Percentiles rank a stretch among this genome's conserved stretches.
Evolutionary conservation across 2,888 invertebrate genomes (phyloP).

Genomic region (Sminthurinus aureus): DNA sequence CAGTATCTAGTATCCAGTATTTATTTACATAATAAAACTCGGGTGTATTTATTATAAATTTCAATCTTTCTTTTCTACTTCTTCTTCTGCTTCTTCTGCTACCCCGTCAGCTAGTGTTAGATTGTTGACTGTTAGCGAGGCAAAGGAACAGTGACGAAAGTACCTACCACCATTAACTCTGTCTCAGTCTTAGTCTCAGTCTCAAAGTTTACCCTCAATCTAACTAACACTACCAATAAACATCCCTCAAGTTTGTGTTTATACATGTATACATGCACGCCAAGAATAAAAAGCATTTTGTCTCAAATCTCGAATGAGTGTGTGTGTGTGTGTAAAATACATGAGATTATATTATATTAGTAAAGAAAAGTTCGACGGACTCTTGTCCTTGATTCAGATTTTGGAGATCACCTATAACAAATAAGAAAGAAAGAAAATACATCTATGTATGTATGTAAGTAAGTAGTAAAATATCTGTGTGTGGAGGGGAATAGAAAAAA

Average conservation of each 20-base stretch:
- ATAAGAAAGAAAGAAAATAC: slow-evolving; percentile 1
- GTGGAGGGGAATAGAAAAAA: too few species aligned
- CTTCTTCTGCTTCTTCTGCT: neutral
- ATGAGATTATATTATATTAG: slow-evolving; percentile 18
- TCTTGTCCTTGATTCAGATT: slow-evolving; percentile 56
- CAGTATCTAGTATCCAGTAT: neutral
- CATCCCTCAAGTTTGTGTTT: neutral
- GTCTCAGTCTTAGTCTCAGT: neutral
- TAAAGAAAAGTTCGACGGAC: slow-evolving; percentile 52
- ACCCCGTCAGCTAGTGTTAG: too few species aligned
- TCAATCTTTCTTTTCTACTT: neutral
- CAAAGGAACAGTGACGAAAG: too few species aligned
- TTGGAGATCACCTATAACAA: slow-evolving; percentile 30
- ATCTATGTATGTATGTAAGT: neutral
- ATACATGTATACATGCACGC: neutral
- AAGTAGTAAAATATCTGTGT: neutral
- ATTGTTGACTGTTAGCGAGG: too few species aligned
- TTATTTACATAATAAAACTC: neutral
- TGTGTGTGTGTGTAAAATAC: slow-evolving; percentile 5
- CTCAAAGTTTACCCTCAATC: neutral
- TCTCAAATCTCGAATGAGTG: neutral
- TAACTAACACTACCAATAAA: neutral
- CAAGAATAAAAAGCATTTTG: neutral
- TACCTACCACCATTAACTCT: neutral
- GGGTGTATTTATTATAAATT: neutral